A percentile compares a stretch with the other conserved stretches of the same genome.
Conservation (phyloP, 92 coral and sea anemone genomes). For the Nematostella vectensis region DNA sequence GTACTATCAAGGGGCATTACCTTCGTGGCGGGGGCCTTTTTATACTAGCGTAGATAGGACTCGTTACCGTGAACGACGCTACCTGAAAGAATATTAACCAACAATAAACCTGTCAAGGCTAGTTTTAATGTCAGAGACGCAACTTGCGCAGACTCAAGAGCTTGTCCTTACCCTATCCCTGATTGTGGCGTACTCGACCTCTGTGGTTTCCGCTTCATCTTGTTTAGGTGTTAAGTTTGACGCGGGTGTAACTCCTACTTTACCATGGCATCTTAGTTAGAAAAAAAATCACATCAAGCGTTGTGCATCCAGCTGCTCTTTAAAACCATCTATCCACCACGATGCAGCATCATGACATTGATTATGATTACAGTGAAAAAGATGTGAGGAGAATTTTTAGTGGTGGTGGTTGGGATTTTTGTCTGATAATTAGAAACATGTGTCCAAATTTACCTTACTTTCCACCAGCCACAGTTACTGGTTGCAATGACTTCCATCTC, state of each 20-base stretch:
- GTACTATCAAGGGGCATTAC: too few species aligned
- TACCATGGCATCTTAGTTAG: slow-evolving; percentile 43
- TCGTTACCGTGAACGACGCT: slow-evolving; percentile 52
- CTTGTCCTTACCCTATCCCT: neutral
- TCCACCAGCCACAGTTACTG: slow-evolving; percentile 98
- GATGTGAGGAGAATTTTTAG: too few species aligned
- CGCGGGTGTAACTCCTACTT: slow-evolving; percentile 81
- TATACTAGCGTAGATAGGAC: slow-evolving; percentile 78
- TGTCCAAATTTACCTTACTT: slow-evolving; percentile 81
- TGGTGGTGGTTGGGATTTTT: too few species aligned
- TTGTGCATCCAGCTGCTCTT: too few species aligned
- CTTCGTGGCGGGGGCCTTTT: slow-evolving; percentile 77
- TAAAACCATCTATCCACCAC: too few species aligned
- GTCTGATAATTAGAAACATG: too few species aligned
- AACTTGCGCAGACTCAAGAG: neutral
- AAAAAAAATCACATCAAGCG: neutral
- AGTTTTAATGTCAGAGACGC: neutral
- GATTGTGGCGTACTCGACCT: neutral
- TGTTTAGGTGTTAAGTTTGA: slow-evolving; percentile 56
- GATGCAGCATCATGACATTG: too few species aligned
- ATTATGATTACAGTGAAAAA: too few species aligned
- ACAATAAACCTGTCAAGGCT: neutral
- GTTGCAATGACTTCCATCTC: slow-evolving; percentile 79
- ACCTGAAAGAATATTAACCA: slow-evolving; percentile 17
- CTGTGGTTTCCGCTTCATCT: neutral